Evolutionary conservation across 2,113 vertebrate genomes (phyloP), one percentile per base, ranked within the genome.

Genomic region (Grus americana): DNA sequence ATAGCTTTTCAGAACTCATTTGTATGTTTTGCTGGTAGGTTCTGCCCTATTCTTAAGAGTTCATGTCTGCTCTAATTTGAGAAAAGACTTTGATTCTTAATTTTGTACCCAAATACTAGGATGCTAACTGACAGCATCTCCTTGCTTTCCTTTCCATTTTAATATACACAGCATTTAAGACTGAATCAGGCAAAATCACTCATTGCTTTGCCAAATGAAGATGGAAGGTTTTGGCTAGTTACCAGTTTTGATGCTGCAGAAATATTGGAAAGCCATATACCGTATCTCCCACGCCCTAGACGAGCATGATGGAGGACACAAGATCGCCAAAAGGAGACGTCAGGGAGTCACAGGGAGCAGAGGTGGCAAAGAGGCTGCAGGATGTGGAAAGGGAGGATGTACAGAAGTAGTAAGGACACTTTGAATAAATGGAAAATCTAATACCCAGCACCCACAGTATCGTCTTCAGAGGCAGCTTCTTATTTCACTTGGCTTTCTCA

Each of bases 81-180:
- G 80, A 75, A 40, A 47, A 87, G 73, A 92, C 67, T 90, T 88
- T 86, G 74, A 95, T 63, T 91, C 79, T 85, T 83, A 61, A 91
- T 86, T 90, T 93, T 86, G 22, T 89, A 74, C 67, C 59, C 70
- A 73, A 82, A 7, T 84, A 54, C 62, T 27, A 62, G 24, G 55
- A 91, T 96, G 61, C 50, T 61, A 88, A 88, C 68, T 92, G 96
- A 92, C 94, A 97, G 84, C 27, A 34, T 63, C 58, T n/a, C 70
- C 63, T 91, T 75, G 52, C 68, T 93, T 92, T 71, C n/a, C 57
- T 88, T 90, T 79, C 72, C 40, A 40, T 93, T 95, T 86, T 87
- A 83, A 92, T 80, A 71, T 66, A 46, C 24, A 11, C 55, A 86
- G 19, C 44, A 44, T 94, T 95, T 96, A 94, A 92, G 50, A 29